These are phyloP conservation scores for Sialia sialis DNA, from an alignment of 2,113 vertebrate genomes.

Conservation along the genomic window DNA sequence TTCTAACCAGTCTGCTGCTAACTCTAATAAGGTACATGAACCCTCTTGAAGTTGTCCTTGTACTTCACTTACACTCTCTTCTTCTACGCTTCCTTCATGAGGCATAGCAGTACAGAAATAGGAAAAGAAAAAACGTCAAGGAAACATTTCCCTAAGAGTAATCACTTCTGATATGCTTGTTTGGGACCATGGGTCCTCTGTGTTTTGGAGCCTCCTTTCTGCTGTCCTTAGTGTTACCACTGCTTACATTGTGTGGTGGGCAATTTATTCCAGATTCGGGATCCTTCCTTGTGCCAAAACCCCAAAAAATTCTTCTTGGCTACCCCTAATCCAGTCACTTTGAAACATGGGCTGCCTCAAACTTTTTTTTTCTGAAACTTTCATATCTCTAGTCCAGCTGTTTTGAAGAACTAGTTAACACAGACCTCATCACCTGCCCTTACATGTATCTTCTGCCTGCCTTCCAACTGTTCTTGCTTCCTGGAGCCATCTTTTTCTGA, in stretches of 20 bases:
- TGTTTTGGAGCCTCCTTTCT: neutral
- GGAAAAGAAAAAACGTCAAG: neutral
- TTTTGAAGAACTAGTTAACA: neutral
- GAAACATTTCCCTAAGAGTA: neutral
- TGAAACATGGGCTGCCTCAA: neutral
- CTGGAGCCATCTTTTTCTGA: neutral
- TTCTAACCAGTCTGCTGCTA: neutral
- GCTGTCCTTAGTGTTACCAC: neutral
- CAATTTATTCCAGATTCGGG: neutral
- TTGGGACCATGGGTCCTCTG: fast-evolving
- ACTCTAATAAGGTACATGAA: neutral
- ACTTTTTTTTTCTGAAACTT: neutral
- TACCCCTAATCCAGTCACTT: neutral
- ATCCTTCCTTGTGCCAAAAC: neutral
- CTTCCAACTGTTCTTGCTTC: neutral
- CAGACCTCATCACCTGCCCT: neutral
- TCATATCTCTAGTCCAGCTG: neutral
- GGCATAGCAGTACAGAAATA: neutral
- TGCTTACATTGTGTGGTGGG: neutral
- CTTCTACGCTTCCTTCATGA: neutral
- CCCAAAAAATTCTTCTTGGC: neutral
- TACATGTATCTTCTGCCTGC: neutral
- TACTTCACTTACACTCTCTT: neutral
- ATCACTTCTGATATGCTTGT: neutral
- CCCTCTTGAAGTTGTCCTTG: neutral